Evolutionary conservation across 2,797 vertebrate genomes (phyloP), one percentile per base, ranked within the genome.

Genomic region (Rhadinocentrus ornatus): DNA sequence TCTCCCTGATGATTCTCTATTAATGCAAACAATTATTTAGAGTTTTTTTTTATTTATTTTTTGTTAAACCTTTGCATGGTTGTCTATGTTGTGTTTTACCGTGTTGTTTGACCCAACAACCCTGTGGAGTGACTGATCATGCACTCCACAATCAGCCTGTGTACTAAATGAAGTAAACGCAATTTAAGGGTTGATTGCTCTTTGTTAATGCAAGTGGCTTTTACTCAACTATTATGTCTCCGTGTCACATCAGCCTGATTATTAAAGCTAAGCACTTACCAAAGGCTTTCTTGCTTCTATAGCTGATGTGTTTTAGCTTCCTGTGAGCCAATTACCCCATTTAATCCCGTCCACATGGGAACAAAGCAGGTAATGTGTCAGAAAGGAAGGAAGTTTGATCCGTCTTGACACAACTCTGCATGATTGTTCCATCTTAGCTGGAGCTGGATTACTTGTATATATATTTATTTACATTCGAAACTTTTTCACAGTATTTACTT

Each of bases 141-240:
- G 35, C 66, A 57, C 56, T 81, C n/a, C 29, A 53, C 39, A 74
- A 75, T 75, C 72, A 81, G 73, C 29, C 15, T 62, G 35, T 66
- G 31, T 54, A 53, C 18, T 24, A 60, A 20, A 54, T 46, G 66
- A 46, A 27, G 55, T 31, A 15, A 1, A 57, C 34, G 29, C 9
- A 3, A 44, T 52, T 59, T 24, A 46, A 62, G 15, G 13, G 29
- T 32, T 79, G 69, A 80, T 80, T 80, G 54, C 1, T 3, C 66
- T 66, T 82, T 57, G 73, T 77, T 31, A 66, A 20, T 0, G 0
- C 10, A 56, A 84, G 66, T 66, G 61, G 20, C 26, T 73, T 66
- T 52, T 58, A 52, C 18, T 52, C 39, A 54, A 50, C 53, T 65
- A 71, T 22, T 11, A 63, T 48, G 53, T 34, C n/a, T 22, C 9